Base-by-base conservation (phyloP, 1,140 invertebrate genomes). In the Sinella curviseta region DNA sequence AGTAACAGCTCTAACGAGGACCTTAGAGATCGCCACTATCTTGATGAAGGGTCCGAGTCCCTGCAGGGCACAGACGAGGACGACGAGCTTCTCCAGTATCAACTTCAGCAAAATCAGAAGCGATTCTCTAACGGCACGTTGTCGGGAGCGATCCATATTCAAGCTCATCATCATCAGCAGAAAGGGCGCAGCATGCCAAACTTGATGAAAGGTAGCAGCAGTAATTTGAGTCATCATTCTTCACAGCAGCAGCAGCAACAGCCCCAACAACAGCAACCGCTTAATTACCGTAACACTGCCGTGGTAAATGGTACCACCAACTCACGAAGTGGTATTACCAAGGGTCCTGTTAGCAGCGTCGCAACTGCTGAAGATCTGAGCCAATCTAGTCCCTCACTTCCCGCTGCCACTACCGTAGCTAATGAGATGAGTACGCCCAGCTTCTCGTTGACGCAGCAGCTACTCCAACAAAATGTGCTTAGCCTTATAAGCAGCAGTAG, bases 401-500 rank as follows among this genome's bases (percentile, higher is more conserved):
- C n/a, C n/a, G n/a, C n/a, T n/a, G 39, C 57, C 8, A 14, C 24
- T 60, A 17, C 57, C 4, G 24, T 3, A 31, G 26, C 28, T 2
- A 12, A 8, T 33, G 65, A 70, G 2, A 70, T 70, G 20, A 33
- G 26, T 17, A 73, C 77, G 0, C 80, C 80, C 1, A 78, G 70
- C 34, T 81, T 81, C 54, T 76, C 70, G 36, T 30, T 81, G 4
- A 81, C 76, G 17, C 39, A 70, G 80, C 76, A 81, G 57, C 73
- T 81, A 16, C 80, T 81, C n/a, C 65, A 70, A 33, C 65, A 70
- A 33, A 70, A 70, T 70, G 65, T 70, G 26, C 65, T 70, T 33
- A 31, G 65, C 30, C 30, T 70, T 31, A 70, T 70, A 31, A 70
- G 65, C 65, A 70, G 65, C n/a, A 70, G n/a, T n/a, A 33, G 24